Base-by-base conservation (phyloP, 2,113 vertebrate genomes). In the Xenopus laevis region DNA sequence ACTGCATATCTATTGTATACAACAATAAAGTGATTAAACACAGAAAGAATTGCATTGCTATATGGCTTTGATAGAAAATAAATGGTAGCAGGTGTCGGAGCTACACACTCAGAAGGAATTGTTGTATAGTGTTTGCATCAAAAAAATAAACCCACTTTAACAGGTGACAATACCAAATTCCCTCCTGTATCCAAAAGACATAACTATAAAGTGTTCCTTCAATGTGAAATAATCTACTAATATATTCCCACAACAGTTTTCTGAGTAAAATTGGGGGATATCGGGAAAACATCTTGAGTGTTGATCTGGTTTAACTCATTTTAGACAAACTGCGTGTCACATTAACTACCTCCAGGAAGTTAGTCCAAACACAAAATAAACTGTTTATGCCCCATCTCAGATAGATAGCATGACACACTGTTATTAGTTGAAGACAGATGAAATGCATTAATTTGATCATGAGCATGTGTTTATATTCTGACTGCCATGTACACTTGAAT, bases 341-440 rank as follows among this genome's bases (percentile, higher is more conserved):
- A 91, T 93, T 95, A 94, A 95, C 92, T 93, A 91, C 92, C 89
- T 90, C 86, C 86, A 96, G 96, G 95, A 98, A 95, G 94, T 95
- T 92, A 93, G 91, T 93, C 94, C 93, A 96, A 96, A 98, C 93
- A 95, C 90, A 92, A 96, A 94, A 94, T 98, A 95, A 95, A 97
- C 94, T 96, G 95, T 97, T 97, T 97, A 94, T 93, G 91, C 90
- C 89, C 87, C 84, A 89, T 89, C 84, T 84, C 91, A 88, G 88
- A 90, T 88, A 95, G 95, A 97, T 96, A 97, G 89, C 86, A 89
- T 93, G 94, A 91, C 87, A 90, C 93, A 93, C 89, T 90, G 90
- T 89, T 93, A 96, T 95, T 94, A 93, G 91, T 91, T 89, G 88
- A 86, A 92, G 93, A 95, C 88, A 92, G 88, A 94, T 94, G 89